Evolutionary conservation across 2,797 vertebrate species (phyloP), one percentile per base, ranked within the genome.

Genomic region (Chromobotia macracanthus): DNA sequence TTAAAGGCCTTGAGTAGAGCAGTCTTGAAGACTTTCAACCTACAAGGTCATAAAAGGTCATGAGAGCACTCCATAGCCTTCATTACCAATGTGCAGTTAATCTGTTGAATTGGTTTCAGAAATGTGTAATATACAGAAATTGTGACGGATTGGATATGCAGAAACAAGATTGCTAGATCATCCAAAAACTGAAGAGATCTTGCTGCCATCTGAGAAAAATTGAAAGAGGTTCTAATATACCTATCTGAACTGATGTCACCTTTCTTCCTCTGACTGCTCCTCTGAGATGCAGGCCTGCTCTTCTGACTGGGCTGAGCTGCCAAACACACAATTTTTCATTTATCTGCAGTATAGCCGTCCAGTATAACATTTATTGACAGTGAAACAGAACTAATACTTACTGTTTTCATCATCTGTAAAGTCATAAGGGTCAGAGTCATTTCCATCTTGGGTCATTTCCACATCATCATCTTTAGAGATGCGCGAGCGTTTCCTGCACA

Each of bases 1-100:
- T 90, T 90, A 46, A 92, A 92, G 13, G 86, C 87, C 55, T 88
- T 89, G 72, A 92, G 82, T 3, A 92, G 76, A 12, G 86, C 85
- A 0, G 87, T 82, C 83, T 92, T 92, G 50, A 92, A 92, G 23
- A 80, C 80, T 82, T 90, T 91, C 31, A 31, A 31, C 31, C 31
- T 31, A 31, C 31, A 31, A 31, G 31, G 31, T 31, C 31, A 28
- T 28, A 4, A 28, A 2, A 28, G 28, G 19, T 73, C 6, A 79
- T 16, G 67, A 12, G 61, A 53, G 67, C 35, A 38, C 6, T 38
- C 6, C 1, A 6, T 7, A 38, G 6, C 35, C 35, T 38, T 9
- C 35, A 9, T 38, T 38, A 7, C 35, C 7, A 38, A 38, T 6
- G 35, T 38, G 35, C 35, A 38, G 35, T 38, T 38, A 38, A 31